Percentiles rank a stretch among this genome's conserved stretches.
Evolutionary conservation across 2,797 vertebrate genomes (phyloP).

Genomic region (Taeniopygia guttata): DNA sequence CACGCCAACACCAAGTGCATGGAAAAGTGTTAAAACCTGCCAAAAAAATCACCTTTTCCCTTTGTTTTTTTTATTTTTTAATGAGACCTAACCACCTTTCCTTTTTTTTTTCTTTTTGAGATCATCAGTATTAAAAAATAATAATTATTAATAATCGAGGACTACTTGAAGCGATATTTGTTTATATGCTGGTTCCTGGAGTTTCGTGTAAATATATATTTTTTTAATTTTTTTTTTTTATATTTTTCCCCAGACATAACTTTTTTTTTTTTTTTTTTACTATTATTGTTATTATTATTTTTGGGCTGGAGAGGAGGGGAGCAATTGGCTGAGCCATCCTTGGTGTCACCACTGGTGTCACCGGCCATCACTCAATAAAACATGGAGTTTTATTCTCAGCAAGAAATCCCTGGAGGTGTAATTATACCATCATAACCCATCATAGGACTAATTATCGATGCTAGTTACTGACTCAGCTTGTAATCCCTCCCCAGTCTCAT

Average conservation of each 20-base stretch:
- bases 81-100: constrained; percentile 56
- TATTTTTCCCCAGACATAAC: constrained; percentile 11
- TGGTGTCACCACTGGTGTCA: not conserved
- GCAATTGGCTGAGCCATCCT: not conserved
- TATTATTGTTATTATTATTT: not conserved
- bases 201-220: constrained; percentile 72
- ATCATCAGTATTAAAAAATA: constrained; percentile 84
- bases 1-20: constrained; percentile 56
- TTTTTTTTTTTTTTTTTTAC: not conserved
- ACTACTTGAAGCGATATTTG: constrained; percentile 80
- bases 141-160: constrained; percentile 75
- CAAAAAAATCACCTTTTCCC: constrained; percentile 68
- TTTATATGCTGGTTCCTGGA: constrained; percentile 73
- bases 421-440: not conserved
- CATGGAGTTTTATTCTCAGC: not conserved
- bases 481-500: not conserved
- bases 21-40: constrained; percentile 71
- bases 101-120: constrained; percentile 46
- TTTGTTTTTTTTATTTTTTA: constrained; percentile 35
- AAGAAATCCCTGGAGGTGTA: not conserved
- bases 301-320: not conserved
- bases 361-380: not conserved
- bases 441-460: not conserved
- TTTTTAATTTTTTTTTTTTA: constrained; percentile 20
- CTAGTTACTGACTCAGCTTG: not conserved